A percentile compares a stretch with the other conserved stretches of the same genome.
phyloP scores from a whole-genome alignment of 2,888 invertebrate genomes.

The Allygus modestus region DNA sequence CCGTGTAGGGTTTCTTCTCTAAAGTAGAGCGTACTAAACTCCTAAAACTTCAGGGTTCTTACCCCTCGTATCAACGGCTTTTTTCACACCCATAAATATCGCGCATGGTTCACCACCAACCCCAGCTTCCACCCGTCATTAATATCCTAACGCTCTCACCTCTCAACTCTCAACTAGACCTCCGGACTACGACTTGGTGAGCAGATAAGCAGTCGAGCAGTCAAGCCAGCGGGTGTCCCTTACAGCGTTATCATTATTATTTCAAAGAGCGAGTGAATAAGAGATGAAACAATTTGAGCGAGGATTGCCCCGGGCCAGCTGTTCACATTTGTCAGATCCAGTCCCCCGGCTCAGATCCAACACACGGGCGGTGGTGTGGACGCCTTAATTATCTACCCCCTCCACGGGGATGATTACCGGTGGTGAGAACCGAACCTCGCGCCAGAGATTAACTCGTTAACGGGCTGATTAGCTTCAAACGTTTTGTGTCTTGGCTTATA shows the following conservation, averaged over 20 bases:
- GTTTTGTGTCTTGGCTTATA: background rate
- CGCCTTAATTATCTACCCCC: background rate
- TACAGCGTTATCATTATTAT: slow-evolving; percentile 49
- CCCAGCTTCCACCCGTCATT: background rate
- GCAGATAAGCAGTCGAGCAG: slow-evolving; percentile 3
- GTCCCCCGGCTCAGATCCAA: no score
- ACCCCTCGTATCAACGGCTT: no score
- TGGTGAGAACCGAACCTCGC: background rate
- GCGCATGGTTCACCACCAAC: no score
- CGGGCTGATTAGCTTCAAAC: background rate
- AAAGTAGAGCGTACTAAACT: no score
- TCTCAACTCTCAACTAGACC: no score
- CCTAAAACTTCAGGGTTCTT: no score
- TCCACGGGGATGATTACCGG: background rate
- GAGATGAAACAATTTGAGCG: slow-evolving; percentile 46
- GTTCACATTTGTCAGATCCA: slow-evolving; percentile 47
- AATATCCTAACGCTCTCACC: no score
- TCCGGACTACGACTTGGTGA: no score
- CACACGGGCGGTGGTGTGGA: background rate
- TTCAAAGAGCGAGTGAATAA: slow-evolving; percentile 51
- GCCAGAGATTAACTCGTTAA: slow-evolving; percentile 5
- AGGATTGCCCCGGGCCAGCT: slow-evolving; percentile 14
- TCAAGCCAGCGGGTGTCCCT: slow-evolving; percentile 20
- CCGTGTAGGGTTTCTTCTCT: no score
- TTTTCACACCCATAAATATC: no score